Evolutionary conservation across 2,113 vertebrate species (phyloP), one percentile per base, ranked within the genome.

Genomic region (Baryphthengus martii): DNA sequence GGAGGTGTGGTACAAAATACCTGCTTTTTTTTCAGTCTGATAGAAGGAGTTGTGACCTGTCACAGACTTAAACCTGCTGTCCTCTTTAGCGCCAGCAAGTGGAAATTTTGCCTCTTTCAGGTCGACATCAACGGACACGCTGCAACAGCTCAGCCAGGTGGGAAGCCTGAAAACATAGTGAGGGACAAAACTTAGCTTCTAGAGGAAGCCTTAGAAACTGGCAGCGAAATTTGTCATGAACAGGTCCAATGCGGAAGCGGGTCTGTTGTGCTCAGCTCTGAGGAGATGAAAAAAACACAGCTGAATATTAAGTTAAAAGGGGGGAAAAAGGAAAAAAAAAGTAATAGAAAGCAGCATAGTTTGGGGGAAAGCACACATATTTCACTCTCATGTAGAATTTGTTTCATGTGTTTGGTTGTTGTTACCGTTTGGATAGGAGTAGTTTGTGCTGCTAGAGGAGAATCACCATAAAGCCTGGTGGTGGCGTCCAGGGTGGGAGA

Each of bases 401-500:
- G 12, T 59, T 89, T 89, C 37, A 82, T 31, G n/a, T 35, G 17
- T 77, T 67, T 61, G 47, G 15, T 40, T 73, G 24, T 53, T 10
- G 6, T 49, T 53, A 18, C n/a, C 18, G 6, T 49, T 83, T 82
- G 62, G 39, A 29, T 55, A 10, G 0, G 8, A 49, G 13, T 37
- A 23, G 31, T 33, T 80, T 39, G 14, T 33, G 28, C 35, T 72
- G 39, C 28, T 63, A 7, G 14, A 17, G 24, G 50, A 59, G 44
- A 44, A 63, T 58, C 40, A 4, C 44, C 40, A 6, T n/a, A 29
- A 68, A 13, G 62, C 52, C 0, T 65, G 10, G 24, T 50, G 7
- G 19, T 73, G 29, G 40, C 0, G 2, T 29, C 24, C 1, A 0
- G 12, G 31, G 33, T 13, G 26, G 42, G 44, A 81, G 29, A 11